Percentiles rank a stretch among this genome's conserved stretches.
Conservation (phyloP, 2,113 vertebrate species). For the Tapirus terrestris region DNA sequence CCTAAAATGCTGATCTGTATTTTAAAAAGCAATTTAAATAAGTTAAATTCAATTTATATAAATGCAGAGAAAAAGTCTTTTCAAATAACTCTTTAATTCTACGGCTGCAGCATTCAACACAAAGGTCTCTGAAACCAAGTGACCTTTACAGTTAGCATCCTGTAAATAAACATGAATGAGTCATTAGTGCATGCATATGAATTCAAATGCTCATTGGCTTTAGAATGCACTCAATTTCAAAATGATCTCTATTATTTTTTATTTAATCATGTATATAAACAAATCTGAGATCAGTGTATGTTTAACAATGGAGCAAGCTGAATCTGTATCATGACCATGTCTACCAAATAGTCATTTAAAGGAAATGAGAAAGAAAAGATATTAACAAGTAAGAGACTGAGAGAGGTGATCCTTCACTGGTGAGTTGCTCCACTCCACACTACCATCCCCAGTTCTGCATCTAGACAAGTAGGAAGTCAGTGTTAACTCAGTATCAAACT, state of each 20-base stretch:
- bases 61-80: background rate
- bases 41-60: conserved; percentile 25
- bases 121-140: background rate
- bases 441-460: background rate
- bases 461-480: background rate
- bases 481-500: background rate
- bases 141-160: background rate
- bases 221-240: conserved; percentile 9
- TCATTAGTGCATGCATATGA: background rate
- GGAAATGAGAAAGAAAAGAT: background rate
- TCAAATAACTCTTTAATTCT: conserved; percentile 23
- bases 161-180: background rate
- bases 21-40: conserved; percentile 40
- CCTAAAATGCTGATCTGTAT: conserved; percentile 31
- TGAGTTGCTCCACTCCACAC: background rate
- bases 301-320: background rate
- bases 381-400: background rate
- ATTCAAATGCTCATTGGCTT: conserved; percentile 26
- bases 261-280: background rate
- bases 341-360: background rate
- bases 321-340: background rate
- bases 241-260: conserved; percentile 43
- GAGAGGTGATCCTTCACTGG: background rate
- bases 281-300: background rate
- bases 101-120: background rate